A percentile compares a stretch with the other conserved stretches of the same genome.
phyloP scores from a whole-genome alignment of 2,113 vertebrate species.

The Sminthopsis crassicaudata region DNA sequence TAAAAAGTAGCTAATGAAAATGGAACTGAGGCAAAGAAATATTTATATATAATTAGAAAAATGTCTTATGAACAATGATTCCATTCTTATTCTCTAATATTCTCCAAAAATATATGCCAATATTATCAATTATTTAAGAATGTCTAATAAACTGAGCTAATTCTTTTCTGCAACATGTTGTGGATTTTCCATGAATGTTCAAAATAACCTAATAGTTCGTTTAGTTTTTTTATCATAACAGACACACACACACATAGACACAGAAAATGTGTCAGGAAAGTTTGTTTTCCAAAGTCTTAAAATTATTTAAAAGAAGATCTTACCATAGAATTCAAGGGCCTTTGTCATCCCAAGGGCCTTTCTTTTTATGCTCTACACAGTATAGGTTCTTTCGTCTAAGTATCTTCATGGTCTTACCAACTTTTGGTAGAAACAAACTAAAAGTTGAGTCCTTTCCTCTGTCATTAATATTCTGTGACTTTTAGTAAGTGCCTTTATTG shows the following conservation, averaged over 20 bases:
- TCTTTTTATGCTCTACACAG: not conserved
- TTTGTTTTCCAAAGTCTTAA: not conserved
- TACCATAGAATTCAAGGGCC: not conserved
- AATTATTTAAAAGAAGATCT: not conserved
- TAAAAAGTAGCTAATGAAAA: not conserved
- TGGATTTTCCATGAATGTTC: not conserved
- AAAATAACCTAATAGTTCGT: not conserved
- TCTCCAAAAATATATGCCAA: not conserved
- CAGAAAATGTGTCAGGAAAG: not conserved
- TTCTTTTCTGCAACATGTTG: not conserved
- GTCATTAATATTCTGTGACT: not conserved
- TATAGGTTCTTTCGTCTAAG: not conserved
- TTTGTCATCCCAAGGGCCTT: not conserved
- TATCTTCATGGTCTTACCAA: not conserved
- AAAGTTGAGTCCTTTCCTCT: not conserved
- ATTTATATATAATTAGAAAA: constrained; percentile 10
- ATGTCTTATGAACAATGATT: constrained; percentile 18
- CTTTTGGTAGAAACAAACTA: not conserved
- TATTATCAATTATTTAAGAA: not conserved
- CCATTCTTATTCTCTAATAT: not conserved
- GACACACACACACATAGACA: too few species aligned
- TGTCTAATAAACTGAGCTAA: not conserved
- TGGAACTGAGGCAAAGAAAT: not conserved
- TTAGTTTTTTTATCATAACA: not conserved
- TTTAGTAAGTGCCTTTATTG: not conserved